A percentile compares a stretch with the other conserved stretches of the same genome.
phyloP scores from a whole-genome alignment of 2,113 vertebrate genomes.

The Gallinago paraguaiae region DNA sequence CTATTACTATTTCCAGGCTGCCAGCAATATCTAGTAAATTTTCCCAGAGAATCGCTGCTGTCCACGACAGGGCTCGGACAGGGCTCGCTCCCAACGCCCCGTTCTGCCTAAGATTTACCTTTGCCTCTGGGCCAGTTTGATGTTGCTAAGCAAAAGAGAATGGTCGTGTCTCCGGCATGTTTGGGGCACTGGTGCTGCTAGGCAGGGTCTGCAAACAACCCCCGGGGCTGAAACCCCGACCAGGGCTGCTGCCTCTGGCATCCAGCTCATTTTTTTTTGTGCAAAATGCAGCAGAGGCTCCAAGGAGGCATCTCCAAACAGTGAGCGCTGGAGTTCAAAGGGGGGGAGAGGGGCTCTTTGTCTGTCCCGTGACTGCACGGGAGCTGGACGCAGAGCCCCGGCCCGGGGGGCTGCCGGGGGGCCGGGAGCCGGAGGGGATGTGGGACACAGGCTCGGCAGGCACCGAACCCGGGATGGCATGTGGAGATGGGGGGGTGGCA shows the following conservation, averaged over 20 bases:
- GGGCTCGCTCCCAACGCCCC: neutral
- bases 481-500: neutral
- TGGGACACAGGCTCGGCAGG: rapidly evolving
- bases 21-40: neutral
- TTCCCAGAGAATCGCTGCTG: neutral
- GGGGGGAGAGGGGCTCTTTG: neutral
- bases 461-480: too few relatives aligned
- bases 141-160: neutral
- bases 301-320: neutral
- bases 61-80: rapidly evolving
- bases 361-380: neutral
- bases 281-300: neutral
- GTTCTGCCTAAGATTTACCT: neutral
- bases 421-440: neutral
- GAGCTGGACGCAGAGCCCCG: neutral
- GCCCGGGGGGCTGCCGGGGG: neutral
- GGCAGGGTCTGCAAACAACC: neutral
- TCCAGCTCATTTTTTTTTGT: neutral
- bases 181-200: conserved; percentile 40
- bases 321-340: neutral
- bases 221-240: neutral
- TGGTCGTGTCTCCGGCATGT: neutral
- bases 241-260: neutral
- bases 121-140: neutral
- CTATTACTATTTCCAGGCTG: neutral